Evolutionary conservation across 2,797 vertebrate species (phyloP).

Genomic region (Cyprinella venusta): DNA sequence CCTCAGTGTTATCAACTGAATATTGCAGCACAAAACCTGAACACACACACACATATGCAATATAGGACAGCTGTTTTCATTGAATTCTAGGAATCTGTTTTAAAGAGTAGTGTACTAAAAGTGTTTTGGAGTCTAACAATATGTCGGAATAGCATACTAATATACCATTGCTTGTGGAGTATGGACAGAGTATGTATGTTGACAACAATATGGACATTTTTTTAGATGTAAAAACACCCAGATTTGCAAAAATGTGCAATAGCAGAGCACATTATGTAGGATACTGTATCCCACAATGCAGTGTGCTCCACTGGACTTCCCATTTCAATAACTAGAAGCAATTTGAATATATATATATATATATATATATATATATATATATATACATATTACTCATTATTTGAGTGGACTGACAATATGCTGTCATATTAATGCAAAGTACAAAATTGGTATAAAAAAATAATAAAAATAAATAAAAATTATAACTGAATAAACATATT

Average conservation of each 20-base stretch:
- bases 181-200: too few relatives aligned
- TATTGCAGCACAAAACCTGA: conserved; percentile 96
- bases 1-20: conserved; percentile 97
- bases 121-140: background rate
- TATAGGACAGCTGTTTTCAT: background rate
- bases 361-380: too few relatives aligned
- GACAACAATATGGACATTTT: background rate
- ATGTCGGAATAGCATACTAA: background rate
- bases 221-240: too few relatives aligned
- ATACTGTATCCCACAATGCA: background rate
- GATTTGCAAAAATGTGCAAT: background rate
- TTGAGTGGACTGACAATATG: background rate
- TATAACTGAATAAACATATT: too few relatives aligned
- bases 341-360: too few relatives aligned
- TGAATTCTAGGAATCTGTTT: background rate
- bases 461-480: too few relatives aligned
- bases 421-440: background rate
- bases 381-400: background rate
- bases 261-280: background rate
- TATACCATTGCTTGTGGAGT: background rate
- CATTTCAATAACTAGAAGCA: background rate
- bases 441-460: too few relatives aligned
- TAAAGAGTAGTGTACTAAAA: background rate
- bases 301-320: background rate
- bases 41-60: background rate